These are phyloP conservation scores for Lepilemur septentrionalis DNA, from an alignment of 2,797 vertebrate genomes.

Conservation along the genomic window DNA sequence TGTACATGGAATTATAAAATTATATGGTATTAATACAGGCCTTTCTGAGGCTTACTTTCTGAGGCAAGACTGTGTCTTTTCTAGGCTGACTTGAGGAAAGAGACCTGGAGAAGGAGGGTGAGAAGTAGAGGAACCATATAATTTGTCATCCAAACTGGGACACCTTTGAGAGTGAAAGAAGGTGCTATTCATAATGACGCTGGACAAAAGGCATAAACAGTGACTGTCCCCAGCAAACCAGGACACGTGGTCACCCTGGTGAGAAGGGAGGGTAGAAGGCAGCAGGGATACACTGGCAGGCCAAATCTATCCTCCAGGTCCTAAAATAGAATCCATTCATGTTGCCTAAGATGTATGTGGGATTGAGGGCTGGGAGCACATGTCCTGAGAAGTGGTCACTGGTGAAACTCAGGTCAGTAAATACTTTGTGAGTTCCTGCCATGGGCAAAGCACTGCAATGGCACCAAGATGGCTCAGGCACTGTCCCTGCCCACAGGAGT, in stretches of 20 bases:
- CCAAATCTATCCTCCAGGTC: neutral
- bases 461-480: neutral
- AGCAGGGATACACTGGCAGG: neutral
- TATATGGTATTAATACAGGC: neutral
- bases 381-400: neutral
- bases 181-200: neutral
- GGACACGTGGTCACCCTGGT: neutral
- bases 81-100: neutral
- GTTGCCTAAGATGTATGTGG: neutral
- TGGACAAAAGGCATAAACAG: neutral
- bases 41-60: neutral
- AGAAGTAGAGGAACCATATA: neutral
- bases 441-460: neutral
- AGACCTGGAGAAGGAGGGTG: neutral
- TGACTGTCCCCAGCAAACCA: constrained; percentile 9
- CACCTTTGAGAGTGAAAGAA: neutral
- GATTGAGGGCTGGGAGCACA: neutral
- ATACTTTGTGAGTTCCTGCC: neutral
- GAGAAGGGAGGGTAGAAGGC: neutral
- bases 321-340: neutral
- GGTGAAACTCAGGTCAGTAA: neutral
- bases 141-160: constrained; percentile 29
- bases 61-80: neutral
- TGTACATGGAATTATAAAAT: neutral
- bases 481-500: neutral